Conservation (phyloP, 2,113 vertebrate species). For the Neopipo cinnamomea region DNA sequence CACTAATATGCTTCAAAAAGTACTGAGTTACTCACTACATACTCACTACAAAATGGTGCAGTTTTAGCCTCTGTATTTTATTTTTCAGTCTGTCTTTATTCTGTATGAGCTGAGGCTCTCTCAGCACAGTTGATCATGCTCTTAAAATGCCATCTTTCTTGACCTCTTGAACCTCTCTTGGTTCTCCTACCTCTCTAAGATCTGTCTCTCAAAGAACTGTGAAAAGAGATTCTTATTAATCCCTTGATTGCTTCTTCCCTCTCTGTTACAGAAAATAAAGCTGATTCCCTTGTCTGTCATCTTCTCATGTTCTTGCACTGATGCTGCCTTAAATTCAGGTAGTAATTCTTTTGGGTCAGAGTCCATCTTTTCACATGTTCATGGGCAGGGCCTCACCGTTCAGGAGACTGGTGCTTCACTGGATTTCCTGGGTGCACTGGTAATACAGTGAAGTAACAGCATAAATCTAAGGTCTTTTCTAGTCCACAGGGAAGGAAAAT, state of each 20-base stretch:
- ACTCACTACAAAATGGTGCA: neutral
- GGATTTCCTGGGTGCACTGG: neutral
- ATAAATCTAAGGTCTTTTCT: neutral
- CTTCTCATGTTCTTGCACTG: neutral
- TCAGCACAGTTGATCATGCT: neutral
- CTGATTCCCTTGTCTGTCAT: neutral
- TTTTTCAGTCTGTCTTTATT: neutral
- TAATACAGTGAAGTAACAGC: neutral
- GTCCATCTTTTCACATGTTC: neutral
- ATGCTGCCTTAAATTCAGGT: neutral
- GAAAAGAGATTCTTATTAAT: neutral
- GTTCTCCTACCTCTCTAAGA: neutral
- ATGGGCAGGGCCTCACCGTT: neutral
- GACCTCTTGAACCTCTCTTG: neutral
- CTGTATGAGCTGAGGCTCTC: neutral
- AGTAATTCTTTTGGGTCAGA: neutral
- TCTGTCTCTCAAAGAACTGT: neutral
- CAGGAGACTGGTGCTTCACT: neutral
- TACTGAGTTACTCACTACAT: neutral
- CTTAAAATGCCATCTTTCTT: neutral
- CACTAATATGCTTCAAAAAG: neutral
- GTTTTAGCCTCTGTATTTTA: neutral
- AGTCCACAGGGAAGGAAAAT: neutral
- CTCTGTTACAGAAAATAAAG: neutral
- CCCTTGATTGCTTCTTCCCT: neutral